These are phyloP conservation scores for Aplochiton taeniatus DNA, from an alignment of 2,797 vertebrate genomes.

Conservation along the genomic window DNA sequence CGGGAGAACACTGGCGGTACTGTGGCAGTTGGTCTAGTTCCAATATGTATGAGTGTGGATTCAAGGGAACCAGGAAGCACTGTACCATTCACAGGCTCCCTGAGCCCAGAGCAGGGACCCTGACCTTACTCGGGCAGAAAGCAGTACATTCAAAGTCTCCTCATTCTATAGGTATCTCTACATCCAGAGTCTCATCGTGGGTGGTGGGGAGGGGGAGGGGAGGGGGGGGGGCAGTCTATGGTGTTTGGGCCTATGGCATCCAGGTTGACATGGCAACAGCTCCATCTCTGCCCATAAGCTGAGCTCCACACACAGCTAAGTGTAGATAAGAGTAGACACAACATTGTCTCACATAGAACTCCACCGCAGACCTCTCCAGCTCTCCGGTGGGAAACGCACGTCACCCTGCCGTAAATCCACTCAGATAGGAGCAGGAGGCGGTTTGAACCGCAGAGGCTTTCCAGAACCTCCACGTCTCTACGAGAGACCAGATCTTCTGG, in stretches of 20 bases:
- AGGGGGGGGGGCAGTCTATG: conserved; percentile 13
- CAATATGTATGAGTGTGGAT: conserved; percentile 47
- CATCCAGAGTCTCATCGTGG: conserved; percentile 20
- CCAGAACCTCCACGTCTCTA: conserved; percentile 17
- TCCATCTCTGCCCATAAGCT: conserved; percentile 16
- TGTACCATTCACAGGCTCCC: conserved; percentile 40
- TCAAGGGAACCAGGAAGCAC: conserved; percentile 45
- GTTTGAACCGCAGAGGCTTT: conserved; percentile 10
- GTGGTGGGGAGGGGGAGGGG: not conserved
- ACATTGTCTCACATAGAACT: not conserved
- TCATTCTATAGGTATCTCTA: conserved; percentile 3
- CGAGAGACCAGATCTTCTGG: conserved; percentile 16
- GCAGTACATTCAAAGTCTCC: not conserved
- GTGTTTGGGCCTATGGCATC: not conserved
- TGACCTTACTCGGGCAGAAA: conserved; percentile 18
- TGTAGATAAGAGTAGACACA: conserved; percentile 1
- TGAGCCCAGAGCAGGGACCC: conserved; percentile 30
- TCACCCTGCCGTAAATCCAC: conserved; percentile 4
- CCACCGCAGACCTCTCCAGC: not conserved
- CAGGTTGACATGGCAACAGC: conserved; percentile 37
- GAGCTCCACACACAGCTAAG: conserved; percentile 6
- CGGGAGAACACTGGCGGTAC: conserved; percentile 21
- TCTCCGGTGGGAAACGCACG: not conserved
- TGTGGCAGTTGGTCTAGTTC: conserved; percentile 35
- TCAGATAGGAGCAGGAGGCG: not conserved